A percentile compares a stretch with the other conserved stretches of the same genome.
Evolutionary conservation across 2,888 invertebrate species (phyloP).

Genomic region (Luffia ferchaultella): DNA sequence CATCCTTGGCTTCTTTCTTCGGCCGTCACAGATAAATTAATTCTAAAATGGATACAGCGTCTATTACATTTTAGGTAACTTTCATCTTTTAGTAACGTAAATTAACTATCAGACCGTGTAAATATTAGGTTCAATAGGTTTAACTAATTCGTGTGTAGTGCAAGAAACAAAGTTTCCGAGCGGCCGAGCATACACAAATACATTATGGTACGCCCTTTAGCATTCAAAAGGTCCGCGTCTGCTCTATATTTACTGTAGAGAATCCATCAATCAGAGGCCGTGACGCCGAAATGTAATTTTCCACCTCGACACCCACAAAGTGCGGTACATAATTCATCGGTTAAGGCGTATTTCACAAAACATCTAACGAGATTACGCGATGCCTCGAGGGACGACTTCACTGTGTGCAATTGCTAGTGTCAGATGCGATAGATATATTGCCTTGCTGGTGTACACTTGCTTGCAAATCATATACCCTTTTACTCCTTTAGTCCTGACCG

Average conservation of each 20-base stretch:
- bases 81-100: too few relatives aligned
- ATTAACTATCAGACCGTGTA: background rate
- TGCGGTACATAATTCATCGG: conserved; percentile 8
- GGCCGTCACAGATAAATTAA: too few relatives aligned
- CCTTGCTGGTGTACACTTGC: too few relatives aligned
- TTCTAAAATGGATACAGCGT: too few relatives aligned
- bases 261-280: conserved; percentile 6
- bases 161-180: background rate
- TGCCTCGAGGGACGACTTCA: conserved; percentile 16
- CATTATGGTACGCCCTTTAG: background rate
- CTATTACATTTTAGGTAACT: too few relatives aligned
- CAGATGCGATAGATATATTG: too few relatives aligned
- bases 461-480: too few relatives aligned
- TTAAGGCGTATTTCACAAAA: conserved; percentile 24
- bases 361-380: conserved; percentile 32
- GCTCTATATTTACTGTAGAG: background rate
- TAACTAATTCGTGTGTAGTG: background rate
- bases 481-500: too few relatives aligned
- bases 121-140: background rate
- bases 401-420: background rate
- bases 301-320: conserved; percentile 3
- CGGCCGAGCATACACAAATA: background rate
- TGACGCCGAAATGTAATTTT: conserved; percentile 2
- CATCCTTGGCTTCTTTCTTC: too few relatives aligned
- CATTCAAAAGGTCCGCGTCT: background rate